Base-by-base conservation (phyloP, 1,140 invertebrate genomes). In the Helicorthomorpha holstii region DNA sequence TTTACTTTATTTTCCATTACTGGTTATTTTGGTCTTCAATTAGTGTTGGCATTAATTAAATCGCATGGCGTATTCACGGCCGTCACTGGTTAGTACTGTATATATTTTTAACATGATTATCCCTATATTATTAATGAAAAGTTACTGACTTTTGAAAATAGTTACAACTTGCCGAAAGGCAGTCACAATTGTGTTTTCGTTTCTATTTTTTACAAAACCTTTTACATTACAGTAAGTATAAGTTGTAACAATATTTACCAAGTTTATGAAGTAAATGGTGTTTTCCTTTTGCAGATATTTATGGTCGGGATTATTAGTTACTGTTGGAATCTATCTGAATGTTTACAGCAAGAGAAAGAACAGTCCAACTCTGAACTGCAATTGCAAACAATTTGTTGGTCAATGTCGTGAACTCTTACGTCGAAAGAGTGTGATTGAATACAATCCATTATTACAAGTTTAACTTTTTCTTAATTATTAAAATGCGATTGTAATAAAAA, bases 141-240 rank as follows among this genome's bases (percentile, higher is more conserved):
- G 14, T 24, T 24, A 16, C 24, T 29, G 44, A 50, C 56, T 52
- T 67, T 66, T 53, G n/a, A n/a, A n/a, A n/a, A n/a, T 63, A 70
- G 67, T 75, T 7, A 75, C 73, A 25, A 75, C 73, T 27, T 71
- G 67, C 59, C 70, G 91, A 45, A 95, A 96, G 71, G 89, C 88
- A 23, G 72, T 95, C 1, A 90, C 91, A 1, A 94, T 96, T 48
- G 70, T 90, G 34, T 72, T 95, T 53, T 95, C 91, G 1, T 97
- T 97, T 69, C 54, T 94, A 38, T 80, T 94, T 57, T 96, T 97
- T 63, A 79, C 81, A 63, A 97, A 96, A 66, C 91, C 92, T 3
- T 96, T 96, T 62, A 89, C 86, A 12, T 75, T 85, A 53, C 84
- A 90, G 84, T 93, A 75, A 82, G 83, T 55, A 54, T 54, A 46